These are phyloP conservation scores for Amblyornis subalaris DNA, from an alignment of 2,113 vertebrate species.

Conservation along the genomic window DNA sequence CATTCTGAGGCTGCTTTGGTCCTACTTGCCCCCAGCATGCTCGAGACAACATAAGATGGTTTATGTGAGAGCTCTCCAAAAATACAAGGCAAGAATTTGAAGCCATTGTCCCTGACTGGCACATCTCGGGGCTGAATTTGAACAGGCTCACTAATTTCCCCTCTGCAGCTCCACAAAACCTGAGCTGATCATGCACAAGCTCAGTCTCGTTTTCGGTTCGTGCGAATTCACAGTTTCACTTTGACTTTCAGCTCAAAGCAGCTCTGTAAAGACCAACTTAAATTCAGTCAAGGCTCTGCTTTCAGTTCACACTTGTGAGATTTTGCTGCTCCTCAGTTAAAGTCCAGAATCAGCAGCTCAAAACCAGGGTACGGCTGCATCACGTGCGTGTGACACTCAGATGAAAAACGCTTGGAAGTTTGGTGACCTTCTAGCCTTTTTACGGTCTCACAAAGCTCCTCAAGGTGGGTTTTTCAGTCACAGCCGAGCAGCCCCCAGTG, in stretches of 20 bases:
- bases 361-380: neutral
- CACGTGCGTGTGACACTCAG: accelerated
- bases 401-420: neutral
- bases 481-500: accelerated
- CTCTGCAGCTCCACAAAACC: neutral
- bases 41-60: neutral
- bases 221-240: neutral
- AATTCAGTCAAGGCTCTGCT: neutral
- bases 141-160: accelerated
- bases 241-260: neutral
- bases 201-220: neutral
- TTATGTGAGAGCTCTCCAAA: neutral
- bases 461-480: neutral
- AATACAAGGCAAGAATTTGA: neutral
- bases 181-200: neutral
- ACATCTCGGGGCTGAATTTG: neutral
- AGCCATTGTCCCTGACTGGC: neutral
- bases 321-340: neutral
- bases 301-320: neutral
- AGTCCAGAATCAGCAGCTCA: neutral
- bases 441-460: neutral
- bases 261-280: neutral
- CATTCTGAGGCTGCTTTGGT: neutral
- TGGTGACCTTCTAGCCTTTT: neutral
- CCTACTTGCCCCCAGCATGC: neutral